Percentiles rank a stretch among this genome's conserved stretches.
These are phyloP conservation scores for Caenorhabditis virilis DNA, from an alignment of 2,888 invertebrate species.

Conservation along the genomic window DNA sequence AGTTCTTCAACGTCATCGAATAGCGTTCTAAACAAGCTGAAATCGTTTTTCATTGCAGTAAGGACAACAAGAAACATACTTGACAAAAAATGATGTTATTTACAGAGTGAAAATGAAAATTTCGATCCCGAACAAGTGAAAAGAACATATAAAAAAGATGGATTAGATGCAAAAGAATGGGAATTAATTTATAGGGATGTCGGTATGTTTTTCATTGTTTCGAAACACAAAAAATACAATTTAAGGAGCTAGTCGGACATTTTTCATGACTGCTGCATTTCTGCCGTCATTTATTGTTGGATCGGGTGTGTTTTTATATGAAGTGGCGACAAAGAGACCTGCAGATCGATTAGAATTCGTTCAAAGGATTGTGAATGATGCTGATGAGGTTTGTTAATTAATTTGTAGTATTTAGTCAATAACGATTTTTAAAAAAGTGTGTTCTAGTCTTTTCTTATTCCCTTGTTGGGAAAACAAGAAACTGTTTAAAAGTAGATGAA, in stretches of 20 bases:
- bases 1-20: no score
- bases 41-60: constrained; percentile 36
- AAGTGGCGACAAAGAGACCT: constrained; percentile 22
- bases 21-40: no score
- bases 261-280: constrained; percentile 37
- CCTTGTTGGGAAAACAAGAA: no score
- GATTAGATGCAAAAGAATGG: constrained; percentile 38
- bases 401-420: not conserved
- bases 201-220: constrained; percentile 10
- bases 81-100: not conserved
- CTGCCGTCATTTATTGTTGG: constrained; percentile 41
- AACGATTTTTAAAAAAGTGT: constrained; percentile 4
- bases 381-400: constrained; percentile 32
- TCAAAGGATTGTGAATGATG: constrained; percentile 38
- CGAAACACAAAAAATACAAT: constrained; percentile 3
- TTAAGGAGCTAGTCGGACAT: constrained; percentile 45
- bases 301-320: constrained; percentile 23
- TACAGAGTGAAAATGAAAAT: constrained; percentile 44
- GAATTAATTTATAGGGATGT: constrained; percentile 46
- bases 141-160: constrained; percentile 38
- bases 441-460: no score
- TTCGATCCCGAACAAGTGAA: constrained; percentile 42
- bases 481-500: no score
- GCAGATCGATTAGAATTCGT: constrained; percentile 32
- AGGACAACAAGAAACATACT: not conserved